Evolutionary conservation across 2,113 vertebrate species (phyloP), one percentile per base, ranked within the genome.

Genomic region (Talpa occidentalis): DNA sequence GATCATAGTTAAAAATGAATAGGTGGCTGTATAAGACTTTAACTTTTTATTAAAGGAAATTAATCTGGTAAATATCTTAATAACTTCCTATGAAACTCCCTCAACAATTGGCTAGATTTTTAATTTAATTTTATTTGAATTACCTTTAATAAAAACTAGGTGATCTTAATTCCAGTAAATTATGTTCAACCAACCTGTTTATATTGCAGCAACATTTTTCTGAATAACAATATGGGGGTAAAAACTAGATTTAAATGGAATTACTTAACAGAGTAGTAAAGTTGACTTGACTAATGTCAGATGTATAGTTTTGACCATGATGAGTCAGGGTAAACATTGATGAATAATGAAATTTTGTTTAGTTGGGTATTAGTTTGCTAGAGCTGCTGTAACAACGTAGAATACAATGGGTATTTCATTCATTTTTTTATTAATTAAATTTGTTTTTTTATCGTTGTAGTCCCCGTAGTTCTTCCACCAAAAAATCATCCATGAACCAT

Each of bases 121-220:
- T 78, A n/a, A 90, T 90, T 95, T 90, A 32, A 77, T 88, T 94
- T 93, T 91, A 26, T 32, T 37, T 87, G 92, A 84, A 64, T 94
- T 84, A 85, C 91, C 49, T 79, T 81, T 95, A 92, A 78, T 94
- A 80, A 86, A 88, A 72, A 80, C n/a, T 79, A 52, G 60, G 80
- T 88, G n/a, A 88, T 94, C 60, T 85, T 92, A 87, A 95, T 96
- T 94, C 81, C 32, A 88, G n/a, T 90, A 93, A 91, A 85, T 67
- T 12, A 59, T 59, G 90, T 94, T 76, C 77, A 76, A 66, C 37
- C 44, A 88, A 47, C 22, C 37, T 79, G 37, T 91, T 95, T 93
- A 60, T 91, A 56, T 67, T 94, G 22, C 26, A 89, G n/a, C 10
- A 56, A 2, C 85, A 37, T 78, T 32, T 93, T 94, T 10, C 47